These are phyloP conservation scores for Eulithis prunata DNA, from an alignment of 2,888 invertebrate species.

Conservation along the genomic window DNA sequence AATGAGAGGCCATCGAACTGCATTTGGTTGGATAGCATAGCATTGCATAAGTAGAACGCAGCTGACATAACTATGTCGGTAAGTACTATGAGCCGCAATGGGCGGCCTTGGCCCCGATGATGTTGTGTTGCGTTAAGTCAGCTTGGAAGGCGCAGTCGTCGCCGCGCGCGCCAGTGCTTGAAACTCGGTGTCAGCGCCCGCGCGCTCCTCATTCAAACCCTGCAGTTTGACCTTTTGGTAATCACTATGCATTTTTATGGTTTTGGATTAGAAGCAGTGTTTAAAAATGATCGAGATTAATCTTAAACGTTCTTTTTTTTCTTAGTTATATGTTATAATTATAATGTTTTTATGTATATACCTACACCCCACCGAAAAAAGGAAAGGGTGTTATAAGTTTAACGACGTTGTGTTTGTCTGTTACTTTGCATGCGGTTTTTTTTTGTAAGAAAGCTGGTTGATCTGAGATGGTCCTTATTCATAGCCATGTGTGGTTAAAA, in stretches of 20 bases:
- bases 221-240: constrained; percentile 48
- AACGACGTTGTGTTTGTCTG: no score
- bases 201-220: constrained; percentile 45
- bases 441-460: no score
- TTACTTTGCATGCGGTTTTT: no score
- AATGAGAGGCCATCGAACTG: constrained; percentile 70
- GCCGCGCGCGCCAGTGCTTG: constrained; percentile 45
- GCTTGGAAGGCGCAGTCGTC: constrained; percentile 61
- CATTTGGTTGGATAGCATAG: constrained; percentile 67
- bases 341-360: no score
- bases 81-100: constrained; percentile 62
- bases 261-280: constrained; percentile 19
- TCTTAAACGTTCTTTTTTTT: not conserved
- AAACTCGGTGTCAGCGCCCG: constrained; percentile 57
- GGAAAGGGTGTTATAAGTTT: no score
- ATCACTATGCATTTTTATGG: constrained; percentile 25
- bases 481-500: no score
- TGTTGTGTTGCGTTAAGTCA: constrained; percentile 67
- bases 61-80: constrained; percentile 75
- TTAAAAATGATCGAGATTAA: not conserved
- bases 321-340: no score
- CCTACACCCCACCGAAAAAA: no score
- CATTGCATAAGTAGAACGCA: constrained; percentile 82
- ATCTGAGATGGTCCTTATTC: no score
- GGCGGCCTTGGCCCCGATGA: constrained; percentile 74